phyloP scores from a whole-genome alignment of 64 coral and sea anemone genomes.

The Porites australiensis region DNA sequence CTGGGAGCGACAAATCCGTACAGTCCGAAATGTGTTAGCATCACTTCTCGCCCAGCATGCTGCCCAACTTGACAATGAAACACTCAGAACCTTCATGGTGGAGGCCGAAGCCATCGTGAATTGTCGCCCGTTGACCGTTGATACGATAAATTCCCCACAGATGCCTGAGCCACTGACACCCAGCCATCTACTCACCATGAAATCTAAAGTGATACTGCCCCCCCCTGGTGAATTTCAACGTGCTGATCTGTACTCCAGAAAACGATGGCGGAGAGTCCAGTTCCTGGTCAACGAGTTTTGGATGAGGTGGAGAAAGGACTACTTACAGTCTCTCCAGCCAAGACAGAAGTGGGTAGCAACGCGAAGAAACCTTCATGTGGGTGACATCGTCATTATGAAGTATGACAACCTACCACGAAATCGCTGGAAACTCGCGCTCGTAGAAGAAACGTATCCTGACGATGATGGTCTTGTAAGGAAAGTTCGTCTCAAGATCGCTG shows the following conservation, averaged over 20 bases:
- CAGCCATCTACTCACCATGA: too few species aligned
- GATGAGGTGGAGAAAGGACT: conserved; percentile 13
- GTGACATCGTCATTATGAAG: not conserved
- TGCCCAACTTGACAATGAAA: conserved; percentile 23
- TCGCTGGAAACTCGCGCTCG: conserved; percentile 2
- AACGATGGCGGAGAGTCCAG: conserved; percentile 30
- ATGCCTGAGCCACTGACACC: conserved; percentile 15
- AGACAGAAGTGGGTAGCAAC: too few species aligned
- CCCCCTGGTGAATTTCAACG: conserved; percentile 39
- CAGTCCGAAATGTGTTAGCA: not conserved
- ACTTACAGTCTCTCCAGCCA: too few species aligned
- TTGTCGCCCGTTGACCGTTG: not conserved
- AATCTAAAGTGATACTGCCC: not conserved
- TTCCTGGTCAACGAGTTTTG: too few species aligned
- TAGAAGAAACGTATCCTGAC: conserved; percentile 4
- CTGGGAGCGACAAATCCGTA: conserved; percentile 27
- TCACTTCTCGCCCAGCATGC: not conserved
- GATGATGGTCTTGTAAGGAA: conserved; percentile 36
- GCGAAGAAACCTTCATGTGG: not conserved
- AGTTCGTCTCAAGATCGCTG: not conserved
- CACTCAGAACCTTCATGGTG: too few species aligned
- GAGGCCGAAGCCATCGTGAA: conserved; percentile 44
- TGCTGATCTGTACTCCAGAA: conserved; percentile 26
- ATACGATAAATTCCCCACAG: not conserved
- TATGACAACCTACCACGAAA: conserved; percentile 15